Percentiles rank a stretch among this genome's conserved stretches.
Evolutionary conservation across 1,140 invertebrate genomes (phyloP).

Genomic region (Ylistrum balloti): DNA sequence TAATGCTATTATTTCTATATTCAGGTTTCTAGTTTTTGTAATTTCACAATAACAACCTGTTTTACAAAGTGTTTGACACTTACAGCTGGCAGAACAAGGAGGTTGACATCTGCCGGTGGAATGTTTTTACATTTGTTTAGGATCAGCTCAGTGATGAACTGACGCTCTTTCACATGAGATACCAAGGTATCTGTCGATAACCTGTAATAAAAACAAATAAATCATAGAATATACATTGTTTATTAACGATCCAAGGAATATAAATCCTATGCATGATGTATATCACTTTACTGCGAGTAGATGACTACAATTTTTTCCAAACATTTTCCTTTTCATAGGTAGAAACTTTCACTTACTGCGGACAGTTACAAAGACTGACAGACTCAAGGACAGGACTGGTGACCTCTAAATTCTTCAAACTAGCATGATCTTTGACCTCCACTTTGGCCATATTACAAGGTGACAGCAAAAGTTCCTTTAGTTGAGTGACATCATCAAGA

Average conservation of each 20-base stretch:
- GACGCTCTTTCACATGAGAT: neutral
- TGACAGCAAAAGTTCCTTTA: neutral
- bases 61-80: neutral
- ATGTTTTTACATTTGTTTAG: slow-evolving; percentile 8
- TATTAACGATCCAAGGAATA: no score
- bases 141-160: neutral
- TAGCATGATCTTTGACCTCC: slow-evolving; percentile 24
- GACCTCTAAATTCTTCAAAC: slow-evolving; percentile 43
- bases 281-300: no score
- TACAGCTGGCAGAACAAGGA: neutral
- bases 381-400: slow-evolving; percentile 46
- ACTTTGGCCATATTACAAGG: slow-evolving; percentile 4
- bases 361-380: slow-evolving; percentile 46
- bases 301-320: no score
- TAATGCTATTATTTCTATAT: no score
- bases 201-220: neutral
- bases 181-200: slow-evolving; percentile 26
- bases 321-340: neutral
- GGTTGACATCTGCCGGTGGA: neutral
- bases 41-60: no score
- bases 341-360: slow-evolving; percentile 5
- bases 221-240: neutral
- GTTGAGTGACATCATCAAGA: neutral
- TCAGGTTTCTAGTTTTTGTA: no score
- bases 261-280: no score